These are phyloP conservation scores for Centropyge bicolor DNA, from an alignment of 2,797 vertebrate species.

Conservation along the genomic window DNA sequence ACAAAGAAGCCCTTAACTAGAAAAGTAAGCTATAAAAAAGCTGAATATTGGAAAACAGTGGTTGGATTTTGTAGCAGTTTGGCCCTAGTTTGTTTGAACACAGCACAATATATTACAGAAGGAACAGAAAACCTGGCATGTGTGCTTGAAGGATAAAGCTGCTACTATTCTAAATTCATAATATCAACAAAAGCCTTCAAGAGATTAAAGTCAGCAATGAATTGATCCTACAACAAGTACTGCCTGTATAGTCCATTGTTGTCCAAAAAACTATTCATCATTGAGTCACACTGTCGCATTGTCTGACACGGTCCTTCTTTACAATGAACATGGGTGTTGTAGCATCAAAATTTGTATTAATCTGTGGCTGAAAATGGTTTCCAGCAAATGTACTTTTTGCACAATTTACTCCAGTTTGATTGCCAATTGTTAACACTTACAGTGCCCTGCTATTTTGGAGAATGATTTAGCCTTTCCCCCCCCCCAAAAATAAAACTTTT, in stretches of 20 bases:
- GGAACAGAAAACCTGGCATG: background rate
- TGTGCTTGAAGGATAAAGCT: background rate
- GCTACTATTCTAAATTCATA: background rate
- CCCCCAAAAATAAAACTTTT: background rate
- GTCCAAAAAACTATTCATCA: background rate
- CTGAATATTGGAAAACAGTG: background rate
- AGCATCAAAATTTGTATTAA: background rate
- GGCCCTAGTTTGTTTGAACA: background rate
- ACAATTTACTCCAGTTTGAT: background rate
- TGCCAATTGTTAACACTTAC: background rate
- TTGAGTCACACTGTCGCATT: background rate
- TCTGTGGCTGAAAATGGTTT: background rate
- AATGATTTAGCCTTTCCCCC: background rate
- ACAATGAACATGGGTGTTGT: background rate
- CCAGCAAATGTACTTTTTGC: background rate
- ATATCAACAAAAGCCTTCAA: background rate
- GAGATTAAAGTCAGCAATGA: background rate
- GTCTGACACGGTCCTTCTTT: background rate
- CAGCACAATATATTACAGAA: background rate
- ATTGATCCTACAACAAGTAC: background rate
- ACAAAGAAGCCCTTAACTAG: background rate
- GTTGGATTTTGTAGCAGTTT: background rate
- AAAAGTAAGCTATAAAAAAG: too few relatives aligned
- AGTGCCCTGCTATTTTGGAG: background rate
- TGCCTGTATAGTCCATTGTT: background rate